Evolutionary conservation across 2,888 invertebrate species (phyloP).

Genomic region (Thelaira solivaga): DNA sequence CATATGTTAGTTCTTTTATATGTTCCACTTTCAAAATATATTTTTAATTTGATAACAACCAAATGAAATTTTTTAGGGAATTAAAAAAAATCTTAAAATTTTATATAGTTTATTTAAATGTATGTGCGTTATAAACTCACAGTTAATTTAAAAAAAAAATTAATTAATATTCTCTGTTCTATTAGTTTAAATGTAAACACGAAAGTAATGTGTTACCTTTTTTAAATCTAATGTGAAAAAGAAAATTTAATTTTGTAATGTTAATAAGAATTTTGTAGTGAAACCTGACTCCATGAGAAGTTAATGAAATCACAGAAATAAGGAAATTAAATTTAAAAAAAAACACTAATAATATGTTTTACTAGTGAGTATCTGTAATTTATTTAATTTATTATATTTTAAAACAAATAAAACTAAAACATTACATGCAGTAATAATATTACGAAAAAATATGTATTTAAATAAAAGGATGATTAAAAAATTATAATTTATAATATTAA

Average conservation of each 20-base stretch:
- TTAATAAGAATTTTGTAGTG: constrained; percentile 39
- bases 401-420: constrained; percentile 42
- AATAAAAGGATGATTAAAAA: constrained; percentile 50
- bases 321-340: constrained; percentile 22
- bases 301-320: constrained; percentile 6
- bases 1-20: not conserved
- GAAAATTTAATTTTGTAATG: no score
- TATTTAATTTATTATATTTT: constrained; percentile 60
- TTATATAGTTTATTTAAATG: constrained; percentile 23
- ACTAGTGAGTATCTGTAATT: constrained; percentile 61
- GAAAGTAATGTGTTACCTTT: constrained; percentile 44
- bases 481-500: not conserved
- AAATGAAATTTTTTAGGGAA: constrained; percentile 53
- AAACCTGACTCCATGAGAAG: constrained; percentile 28
- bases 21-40: not conserved
- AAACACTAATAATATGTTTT: constrained; percentile 54
- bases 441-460: constrained; percentile 25
- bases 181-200: constrained; percentile 15
- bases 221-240: no score
- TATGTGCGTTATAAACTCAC: constrained; percentile 34
- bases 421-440: constrained; percentile 45
- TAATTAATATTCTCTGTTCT: constrained; percentile 5
- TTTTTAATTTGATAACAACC: constrained; percentile 21
- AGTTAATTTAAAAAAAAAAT: constrained; percentile 20
- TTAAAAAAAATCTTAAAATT: constrained; percentile 22